These are phyloP conservation scores for Dynastes tityus DNA, from an alignment of 2,888 invertebrate species.

Conservation along the genomic window DNA sequence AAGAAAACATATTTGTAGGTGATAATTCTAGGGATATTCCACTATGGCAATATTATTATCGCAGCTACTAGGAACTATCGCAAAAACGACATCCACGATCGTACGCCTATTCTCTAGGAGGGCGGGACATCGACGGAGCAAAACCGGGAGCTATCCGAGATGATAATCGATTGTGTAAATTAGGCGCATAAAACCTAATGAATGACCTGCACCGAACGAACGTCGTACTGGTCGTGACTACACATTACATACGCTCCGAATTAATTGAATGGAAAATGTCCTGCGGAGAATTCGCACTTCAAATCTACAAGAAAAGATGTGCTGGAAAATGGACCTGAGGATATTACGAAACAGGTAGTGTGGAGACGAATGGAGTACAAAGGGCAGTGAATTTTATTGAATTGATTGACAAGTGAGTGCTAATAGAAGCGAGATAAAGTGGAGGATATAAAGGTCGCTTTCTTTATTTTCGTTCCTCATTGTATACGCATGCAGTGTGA, in stretches of 20 bases:
- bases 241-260: conserved; percentile 38
- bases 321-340: conserved; percentile 5
- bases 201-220: conserved; percentile 31
- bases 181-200: conserved; percentile 42
- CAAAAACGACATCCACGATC: conserved; percentile 2
- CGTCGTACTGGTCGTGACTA: conserved; percentile 13
- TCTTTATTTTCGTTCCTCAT: too few species aligned
- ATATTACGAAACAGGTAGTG: conserved; percentile 15
- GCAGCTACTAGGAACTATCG: not conserved
- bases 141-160: conserved; percentile 27
- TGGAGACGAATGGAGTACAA: not conserved
- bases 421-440: conserved; percentile 3
- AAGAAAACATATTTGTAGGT: not conserved
- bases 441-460: too few species aligned
- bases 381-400: not conserved
- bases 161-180: conserved; percentile 46
- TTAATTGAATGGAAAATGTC: conserved; percentile 46
- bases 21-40: not conserved
- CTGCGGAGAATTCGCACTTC: conserved; percentile 29
- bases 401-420: not conserved
- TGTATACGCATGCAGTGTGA: too few species aligned
- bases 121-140: conserved; percentile 17
- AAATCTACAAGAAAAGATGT: conserved; percentile 32
- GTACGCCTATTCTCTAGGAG: not conserved
- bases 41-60: not conserved